Conservation (phyloP, 2,113 vertebrate species). For the Callorhinus ursinus region DNA sequence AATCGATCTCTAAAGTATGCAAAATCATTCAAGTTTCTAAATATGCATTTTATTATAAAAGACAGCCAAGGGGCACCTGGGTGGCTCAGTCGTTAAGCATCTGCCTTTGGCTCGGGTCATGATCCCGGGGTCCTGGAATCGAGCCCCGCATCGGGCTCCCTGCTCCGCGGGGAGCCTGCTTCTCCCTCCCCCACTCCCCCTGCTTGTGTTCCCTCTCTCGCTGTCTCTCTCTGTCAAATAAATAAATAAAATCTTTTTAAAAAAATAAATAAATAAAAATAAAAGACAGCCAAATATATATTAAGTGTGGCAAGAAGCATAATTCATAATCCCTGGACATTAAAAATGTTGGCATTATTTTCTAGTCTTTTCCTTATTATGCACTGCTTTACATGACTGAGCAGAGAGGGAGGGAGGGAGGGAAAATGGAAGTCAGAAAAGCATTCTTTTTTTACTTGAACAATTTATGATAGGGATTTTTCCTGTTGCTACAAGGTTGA, state of each 20-base stretch:
- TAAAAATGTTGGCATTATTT: not conserved
- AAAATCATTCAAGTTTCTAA: constrained; percentile 8
- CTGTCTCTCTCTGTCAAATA: no score
- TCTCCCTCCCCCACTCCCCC: no score
- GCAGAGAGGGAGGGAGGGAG: not conserved
- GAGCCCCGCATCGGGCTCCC: no score
- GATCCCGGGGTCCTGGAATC: no score
- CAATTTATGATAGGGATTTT: not conserved
- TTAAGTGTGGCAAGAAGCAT: not conserved
- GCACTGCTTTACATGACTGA: not conserved
- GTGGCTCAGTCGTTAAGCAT: no score
- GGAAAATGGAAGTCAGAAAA: not conserved
- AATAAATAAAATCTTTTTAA: no score
- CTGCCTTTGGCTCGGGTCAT: no score
- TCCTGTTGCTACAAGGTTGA: not conserved
- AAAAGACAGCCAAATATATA: constrained; percentile 9
- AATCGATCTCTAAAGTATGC: not conserved
- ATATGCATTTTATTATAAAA: constrained; percentile 6
- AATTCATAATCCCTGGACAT: not conserved
- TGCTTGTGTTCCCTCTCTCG: no score
- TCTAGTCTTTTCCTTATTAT: not conserved
- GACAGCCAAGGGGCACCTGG: not conserved
- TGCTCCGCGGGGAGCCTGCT: no score
- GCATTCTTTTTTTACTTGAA: not conserved
- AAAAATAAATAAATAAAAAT: not conserved